Conservation (phyloP, 2,888 invertebrate genomes). For the Amaurobius ferox region DNA sequence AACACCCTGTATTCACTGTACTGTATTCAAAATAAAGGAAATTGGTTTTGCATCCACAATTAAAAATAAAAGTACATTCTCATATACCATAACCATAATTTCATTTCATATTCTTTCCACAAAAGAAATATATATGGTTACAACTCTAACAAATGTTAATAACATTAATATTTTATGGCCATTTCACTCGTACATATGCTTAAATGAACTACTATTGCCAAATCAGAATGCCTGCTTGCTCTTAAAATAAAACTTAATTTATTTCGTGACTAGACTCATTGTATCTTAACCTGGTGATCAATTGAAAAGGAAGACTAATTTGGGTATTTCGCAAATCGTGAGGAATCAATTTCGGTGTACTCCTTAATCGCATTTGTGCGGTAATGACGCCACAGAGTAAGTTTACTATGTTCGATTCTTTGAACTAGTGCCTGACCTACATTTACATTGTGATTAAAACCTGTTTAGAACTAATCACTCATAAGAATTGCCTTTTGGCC, state of each 20-base stretch:
- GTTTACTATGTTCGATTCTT: not conserved
- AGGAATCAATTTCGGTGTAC: not conserved
- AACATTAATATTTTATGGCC: too few relatives aligned
- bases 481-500: not conserved
- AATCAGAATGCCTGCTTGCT: not conserved
- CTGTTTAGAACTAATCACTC: not conserved
- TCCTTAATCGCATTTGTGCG: not conserved
- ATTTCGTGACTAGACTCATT: not conserved
- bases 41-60: too few relatives aligned
- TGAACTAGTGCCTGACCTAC: not conserved
- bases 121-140: too few relatives aligned
- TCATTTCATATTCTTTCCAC: too few relatives aligned
- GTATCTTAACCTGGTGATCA: not conserved
- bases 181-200: too few relatives aligned
- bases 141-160: too few relatives aligned
- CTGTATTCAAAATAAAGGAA: too few relatives aligned
- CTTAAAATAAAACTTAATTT: not conserved
- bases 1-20: too few relatives aligned
- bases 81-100: too few relatives aligned
- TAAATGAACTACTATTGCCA: not conserved
- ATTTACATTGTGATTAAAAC: constrained; percentile 16
- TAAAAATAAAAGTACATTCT: too few relatives aligned
- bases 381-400: not conserved
- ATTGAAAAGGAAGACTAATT: not conserved
- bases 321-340: not conserved